Conservation (phyloP, 2,888 invertebrate genomes). For the Exephanes ischioxanthus region DNA sequence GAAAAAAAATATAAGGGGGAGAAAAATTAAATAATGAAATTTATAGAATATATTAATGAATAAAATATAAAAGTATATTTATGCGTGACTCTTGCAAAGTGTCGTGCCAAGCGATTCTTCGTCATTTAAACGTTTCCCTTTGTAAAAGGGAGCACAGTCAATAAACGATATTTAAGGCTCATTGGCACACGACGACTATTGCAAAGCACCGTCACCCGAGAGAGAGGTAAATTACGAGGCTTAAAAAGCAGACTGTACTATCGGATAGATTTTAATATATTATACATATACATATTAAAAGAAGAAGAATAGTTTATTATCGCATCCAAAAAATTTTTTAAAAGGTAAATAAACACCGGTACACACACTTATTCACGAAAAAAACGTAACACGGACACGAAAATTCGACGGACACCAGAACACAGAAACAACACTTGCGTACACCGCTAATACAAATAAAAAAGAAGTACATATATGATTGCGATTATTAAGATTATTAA, state of each 20-base stretch:
- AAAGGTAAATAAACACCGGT: conserved; percentile 28
- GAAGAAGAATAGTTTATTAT: conserved; percentile 81
- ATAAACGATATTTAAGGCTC: conserved; percentile 70
- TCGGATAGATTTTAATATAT: conserved; percentile 83
- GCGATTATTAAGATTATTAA: conserved; percentile 77
- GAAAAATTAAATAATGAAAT: conserved; percentile 68
- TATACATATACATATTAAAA: conserved; percentile 77
- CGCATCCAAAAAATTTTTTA: conserved; percentile 72
- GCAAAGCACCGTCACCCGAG: conserved; percentile 70
- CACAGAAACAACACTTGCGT: conserved; percentile 64
- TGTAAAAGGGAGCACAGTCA: conserved; percentile 72
- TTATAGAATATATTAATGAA: conserved; percentile 67
- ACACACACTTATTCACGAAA: conserved; percentile 66
- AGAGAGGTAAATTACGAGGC: conserved; percentile 82
- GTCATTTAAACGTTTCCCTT: conserved; percentile 69
- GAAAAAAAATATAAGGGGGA: conserved; percentile 62
- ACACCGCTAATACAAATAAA: conserved; percentile 64
- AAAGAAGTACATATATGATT: conserved; percentile 68
- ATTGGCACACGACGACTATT: conserved; percentile 72
- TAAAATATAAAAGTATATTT: conserved; percentile 76
- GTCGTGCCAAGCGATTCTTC: conserved; percentile 74
- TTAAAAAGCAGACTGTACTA: conserved; percentile 85
- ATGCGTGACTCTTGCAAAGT: conserved; percentile 78
- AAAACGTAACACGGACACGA: conserved; percentile 49
- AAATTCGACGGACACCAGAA: conserved; percentile 20